Conservation (phyloP, 2,797 vertebrate genomes). For the Chaetodon trifasciatus region DNA sequence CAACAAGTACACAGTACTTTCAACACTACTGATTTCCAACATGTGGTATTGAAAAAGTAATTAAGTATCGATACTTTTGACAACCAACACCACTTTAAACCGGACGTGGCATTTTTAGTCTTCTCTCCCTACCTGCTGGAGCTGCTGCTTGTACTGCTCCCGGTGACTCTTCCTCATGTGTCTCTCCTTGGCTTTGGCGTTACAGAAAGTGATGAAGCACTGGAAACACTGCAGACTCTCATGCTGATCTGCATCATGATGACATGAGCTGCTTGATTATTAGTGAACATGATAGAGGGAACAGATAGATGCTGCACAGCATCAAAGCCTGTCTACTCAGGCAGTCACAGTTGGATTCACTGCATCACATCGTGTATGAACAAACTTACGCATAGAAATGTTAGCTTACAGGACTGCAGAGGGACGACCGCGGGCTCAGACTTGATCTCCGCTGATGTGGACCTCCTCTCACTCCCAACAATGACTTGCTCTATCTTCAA, state of each 20-base stretch:
- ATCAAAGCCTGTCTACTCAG: not conserved
- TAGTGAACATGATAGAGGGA: not conserved
- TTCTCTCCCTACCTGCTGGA: constrained; percentile 68
- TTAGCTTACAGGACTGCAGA: constrained; percentile 67
- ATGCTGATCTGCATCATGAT: constrained; percentile 78
- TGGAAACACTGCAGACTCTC: constrained; percentile 87
- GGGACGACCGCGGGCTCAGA: constrained; percentile 56
- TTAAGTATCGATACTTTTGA: too few relatives aligned
- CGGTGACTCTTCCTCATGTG: constrained; percentile 89
- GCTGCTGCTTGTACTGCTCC: constrained; percentile 84
- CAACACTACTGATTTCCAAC: too few relatives aligned
- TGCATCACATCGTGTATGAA: not conserved
- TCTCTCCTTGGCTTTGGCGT: constrained; percentile 86
- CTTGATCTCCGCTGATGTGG: constrained; percentile 57
- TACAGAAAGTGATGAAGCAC: constrained; percentile 89
- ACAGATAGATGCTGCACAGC: not conserved
- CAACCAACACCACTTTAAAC: not conserved
- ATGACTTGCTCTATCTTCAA: constrained; percentile 76
- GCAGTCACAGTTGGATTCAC: not conserved
- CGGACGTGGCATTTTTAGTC: not conserved
- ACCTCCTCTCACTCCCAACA: constrained; percentile 65
- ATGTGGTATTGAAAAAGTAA: too few relatives aligned
- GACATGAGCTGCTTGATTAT: constrained; percentile 2
- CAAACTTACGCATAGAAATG: not conserved
- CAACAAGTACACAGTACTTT: too few relatives aligned